phyloP scores from a whole-genome alignment of 2,113 vertebrate species.

The Tragulus kanchil region DNA sequence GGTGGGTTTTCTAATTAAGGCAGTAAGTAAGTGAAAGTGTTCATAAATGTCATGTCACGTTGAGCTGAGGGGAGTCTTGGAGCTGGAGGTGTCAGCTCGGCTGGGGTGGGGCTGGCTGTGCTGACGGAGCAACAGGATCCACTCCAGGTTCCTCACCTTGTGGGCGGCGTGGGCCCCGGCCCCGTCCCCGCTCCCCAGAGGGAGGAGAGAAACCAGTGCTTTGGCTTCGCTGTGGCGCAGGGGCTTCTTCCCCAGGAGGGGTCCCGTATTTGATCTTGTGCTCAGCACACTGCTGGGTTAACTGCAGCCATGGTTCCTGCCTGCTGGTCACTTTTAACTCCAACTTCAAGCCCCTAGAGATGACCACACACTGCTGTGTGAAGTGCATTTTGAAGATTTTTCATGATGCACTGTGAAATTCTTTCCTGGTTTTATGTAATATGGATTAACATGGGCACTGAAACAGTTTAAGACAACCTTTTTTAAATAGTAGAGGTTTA shows the following conservation, averaged over 20 bases:
- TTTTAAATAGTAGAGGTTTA: not conserved
- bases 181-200: not conserved
- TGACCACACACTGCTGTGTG: not conserved
- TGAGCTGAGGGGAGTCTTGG: not conserved
- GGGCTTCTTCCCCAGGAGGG: not conserved
- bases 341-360: not conserved
- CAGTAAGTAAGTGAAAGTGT: not conserved
- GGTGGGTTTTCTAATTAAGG: not conserved
- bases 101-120: not conserved
- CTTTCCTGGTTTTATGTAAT: not conserved
- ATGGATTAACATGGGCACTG: not conserved
- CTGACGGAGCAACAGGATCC: not conserved
- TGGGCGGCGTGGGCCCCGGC: not conserved
- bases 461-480: not conserved
- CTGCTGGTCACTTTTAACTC: not conserved
- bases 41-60: not conserved
- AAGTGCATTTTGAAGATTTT: slow-evolving; percentile 28
- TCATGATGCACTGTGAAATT: not conserved
- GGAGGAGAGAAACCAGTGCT: not conserved
- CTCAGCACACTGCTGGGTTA: not conserved
- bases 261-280: not conserved
- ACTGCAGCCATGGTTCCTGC: not conserved
- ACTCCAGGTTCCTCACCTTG: not conserved
- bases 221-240: not conserved
- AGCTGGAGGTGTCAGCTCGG: not conserved